Evolutionary conservation across 2,888 invertebrate species (phyloP).

Genomic region (Torymus tubicola): DNA sequence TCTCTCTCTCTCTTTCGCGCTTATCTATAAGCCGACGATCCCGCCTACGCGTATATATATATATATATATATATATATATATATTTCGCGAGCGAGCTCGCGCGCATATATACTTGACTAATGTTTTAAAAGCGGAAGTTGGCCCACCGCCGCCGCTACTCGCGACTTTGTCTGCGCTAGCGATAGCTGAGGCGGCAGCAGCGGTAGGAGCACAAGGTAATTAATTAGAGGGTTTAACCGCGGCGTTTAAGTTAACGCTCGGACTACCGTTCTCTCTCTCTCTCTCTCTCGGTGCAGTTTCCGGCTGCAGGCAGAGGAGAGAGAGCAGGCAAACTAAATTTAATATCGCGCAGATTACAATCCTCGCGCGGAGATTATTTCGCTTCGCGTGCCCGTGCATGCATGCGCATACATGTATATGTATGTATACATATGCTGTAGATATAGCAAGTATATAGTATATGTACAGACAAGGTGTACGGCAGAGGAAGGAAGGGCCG

Average conservation of each 20-base stretch:
- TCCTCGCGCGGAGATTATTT: constrained; percentile 70
- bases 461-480: background rate
- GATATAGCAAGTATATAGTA: too few species aligned
- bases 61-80: too few species aligned
- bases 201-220: constrained; percentile 62
- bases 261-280: constrained; percentile 55
- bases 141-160: constrained; percentile 22
- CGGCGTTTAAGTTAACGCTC: constrained; percentile 69
- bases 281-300: too few species aligned
- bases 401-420: too few species aligned
- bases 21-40: constrained; percentile 13
- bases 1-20: background rate
- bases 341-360: constrained; percentile 72
- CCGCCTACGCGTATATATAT: too few species aligned
- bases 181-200: constrained; percentile 49
- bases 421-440: too few species aligned
- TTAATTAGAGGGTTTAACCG: constrained; percentile 70
- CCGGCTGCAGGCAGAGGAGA: too few species aligned
- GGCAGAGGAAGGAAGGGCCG: background rate
- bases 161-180: constrained; percentile 62
- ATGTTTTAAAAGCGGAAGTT: constrained; percentile 57
- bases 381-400: constrained; percentile 35
- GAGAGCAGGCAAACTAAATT: constrained; percentile 72
- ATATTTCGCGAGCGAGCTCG: too few species aligned
- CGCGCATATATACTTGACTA: constrained; percentile 44